Evolutionary conservation across 2,113 vertebrate species (phyloP).

Genomic region (Dinomys branickii): DNA sequence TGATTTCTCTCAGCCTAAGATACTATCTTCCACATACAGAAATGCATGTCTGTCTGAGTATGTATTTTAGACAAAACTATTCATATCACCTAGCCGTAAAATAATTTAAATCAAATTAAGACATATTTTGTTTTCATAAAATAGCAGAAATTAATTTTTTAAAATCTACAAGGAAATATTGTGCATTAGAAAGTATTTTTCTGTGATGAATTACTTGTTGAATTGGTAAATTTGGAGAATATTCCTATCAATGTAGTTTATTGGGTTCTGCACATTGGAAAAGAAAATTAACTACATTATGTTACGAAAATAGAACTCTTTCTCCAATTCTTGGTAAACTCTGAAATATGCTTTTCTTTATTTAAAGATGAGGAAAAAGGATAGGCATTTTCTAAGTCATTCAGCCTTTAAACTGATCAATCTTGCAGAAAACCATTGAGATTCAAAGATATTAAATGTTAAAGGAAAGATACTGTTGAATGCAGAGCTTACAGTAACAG

Average conservation of each 20-base stretch:
- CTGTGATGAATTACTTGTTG: slow-evolving; percentile 82
- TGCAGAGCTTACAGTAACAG: slow-evolving; percentile 61
- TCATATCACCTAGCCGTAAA: slow-evolving; percentile 39
- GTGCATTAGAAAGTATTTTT: slow-evolving; percentile 79
- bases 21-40: not conserved
- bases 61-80: slow-evolving; percentile 6
- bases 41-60: not conserved
- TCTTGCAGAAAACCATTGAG: slow-evolving; percentile 75
- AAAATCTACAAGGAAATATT: slow-evolving; percentile 74
- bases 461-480: slow-evolving; percentile 69
- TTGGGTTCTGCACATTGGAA: slow-evolving; percentile 71
- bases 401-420: slow-evolving; percentile 75
- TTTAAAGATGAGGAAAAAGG: slow-evolving; percentile 79
- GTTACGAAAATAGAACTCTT: slow-evolving; percentile 79
- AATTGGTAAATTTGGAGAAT: slow-evolving; percentile 80
- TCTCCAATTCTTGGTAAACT: slow-evolving; percentile 80
- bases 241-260: slow-evolving; percentile 79
- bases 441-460: slow-evolving; percentile 75
- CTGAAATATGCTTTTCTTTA: slow-evolving; percentile 75
- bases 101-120: slow-evolving; percentile 81
- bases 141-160: slow-evolving; percentile 72
- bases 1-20: slow-evolving; percentile 14
- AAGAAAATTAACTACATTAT: slow-evolving; percentile 80
- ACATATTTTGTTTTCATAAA: slow-evolving; percentile 81
- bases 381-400: slow-evolving; percentile 75